phyloP scores from a whole-genome alignment of 2,888 invertebrate genomes.

The Clepsis dumicolana region DNA sequence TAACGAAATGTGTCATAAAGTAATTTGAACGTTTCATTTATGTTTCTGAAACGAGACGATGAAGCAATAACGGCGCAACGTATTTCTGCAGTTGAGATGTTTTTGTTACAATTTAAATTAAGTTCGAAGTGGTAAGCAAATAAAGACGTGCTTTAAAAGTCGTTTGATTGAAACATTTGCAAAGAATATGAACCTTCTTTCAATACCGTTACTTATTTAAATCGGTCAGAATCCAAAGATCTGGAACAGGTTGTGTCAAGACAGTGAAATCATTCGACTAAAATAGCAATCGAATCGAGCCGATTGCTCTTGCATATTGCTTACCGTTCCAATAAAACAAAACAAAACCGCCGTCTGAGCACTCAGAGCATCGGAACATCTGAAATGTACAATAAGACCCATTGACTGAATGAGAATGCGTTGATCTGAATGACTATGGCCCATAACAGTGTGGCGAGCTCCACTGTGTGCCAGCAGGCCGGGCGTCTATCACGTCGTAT shows the following conservation, averaged over 20 bases:
- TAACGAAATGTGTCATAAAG: constrained; percentile 45
- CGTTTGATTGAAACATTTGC: constrained; percentile 1
- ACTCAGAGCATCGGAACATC: constrained; percentile 56
- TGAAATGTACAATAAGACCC: constrained; percentile 66
- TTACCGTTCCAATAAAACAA: constrained; percentile 61
- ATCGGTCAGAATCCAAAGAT: background rate
- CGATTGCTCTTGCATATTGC: constrained; percentile 55
- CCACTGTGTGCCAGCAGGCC: constrained; percentile 69
- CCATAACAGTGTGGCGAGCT: constrained; percentile 72
- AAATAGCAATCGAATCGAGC: constrained; percentile 17
- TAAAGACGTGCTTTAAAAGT: background rate
- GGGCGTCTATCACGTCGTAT: constrained; percentile 79
- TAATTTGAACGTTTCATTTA: constrained; percentile 51
- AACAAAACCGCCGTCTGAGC: constrained; percentile 56
- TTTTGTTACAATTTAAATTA: constrained; percentile 60
- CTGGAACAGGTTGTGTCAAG: constrained; percentile 6
- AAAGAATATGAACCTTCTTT: background rate
- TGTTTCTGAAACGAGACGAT: constrained; percentile 62
- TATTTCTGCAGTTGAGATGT: constrained; percentile 58
- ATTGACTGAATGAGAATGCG: constrained; percentile 74
- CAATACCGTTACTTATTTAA: background rate
- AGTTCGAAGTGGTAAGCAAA: constrained; percentile 3
- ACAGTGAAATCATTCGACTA: constrained; percentile 24
- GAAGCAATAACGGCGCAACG: constrained; percentile 70
- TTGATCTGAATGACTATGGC: constrained; percentile 69